phyloP scores from a whole-genome alignment of 2,888 invertebrate genomes.

The Caenorhabditis sp. region DNA sequence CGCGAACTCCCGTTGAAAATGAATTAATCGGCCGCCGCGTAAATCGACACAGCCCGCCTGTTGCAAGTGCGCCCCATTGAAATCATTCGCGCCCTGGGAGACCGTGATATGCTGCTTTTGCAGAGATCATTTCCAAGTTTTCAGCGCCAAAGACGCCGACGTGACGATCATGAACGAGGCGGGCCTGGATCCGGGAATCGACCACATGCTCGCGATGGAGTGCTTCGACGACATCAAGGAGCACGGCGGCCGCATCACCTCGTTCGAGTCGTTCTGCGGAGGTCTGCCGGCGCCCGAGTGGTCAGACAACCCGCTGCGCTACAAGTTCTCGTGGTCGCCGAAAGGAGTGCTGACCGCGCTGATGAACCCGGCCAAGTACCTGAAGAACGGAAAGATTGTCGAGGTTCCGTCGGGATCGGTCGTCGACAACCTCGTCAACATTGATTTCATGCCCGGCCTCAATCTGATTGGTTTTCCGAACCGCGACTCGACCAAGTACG shows the following conservation, averaged over 20 bases:
- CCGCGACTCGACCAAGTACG: slow-evolving; percentile 92
- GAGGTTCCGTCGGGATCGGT: slow-evolving; percentile 91
- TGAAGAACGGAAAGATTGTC: slow-evolving; percentile 86
- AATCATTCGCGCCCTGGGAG: no score
- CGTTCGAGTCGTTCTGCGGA: slow-evolving; percentile 97
- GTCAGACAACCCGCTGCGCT: slow-evolving; percentile 87
- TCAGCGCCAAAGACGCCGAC: slow-evolving; percentile 89
- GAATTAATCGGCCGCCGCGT: no score
- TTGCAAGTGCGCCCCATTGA: no score
- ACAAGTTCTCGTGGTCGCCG: slow-evolving; percentile 98
- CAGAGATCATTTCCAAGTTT: slow-evolving; percentile 20
- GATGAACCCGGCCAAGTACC: slow-evolving; percentile 90
- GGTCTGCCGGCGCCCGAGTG: slow-evolving; percentile 96
- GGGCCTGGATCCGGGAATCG: slow-evolving; percentile 98
- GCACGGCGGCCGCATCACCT: slow-evolving; percentile 91
- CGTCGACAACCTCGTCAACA: slow-evolving; percentile 87
- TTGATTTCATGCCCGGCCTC: slow-evolving; percentile 93
- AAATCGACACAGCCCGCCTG: no score
- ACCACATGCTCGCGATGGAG: slow-evolving; percentile 95
- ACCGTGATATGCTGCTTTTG: no score
- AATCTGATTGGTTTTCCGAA: slow-evolving; percentile 97
- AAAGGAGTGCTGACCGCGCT: slow-evolving; percentile 92
- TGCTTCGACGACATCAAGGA: slow-evolving; percentile 91
- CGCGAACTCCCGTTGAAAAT: no score
- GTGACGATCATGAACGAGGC: slow-evolving; percentile 96